Evolutionary conservation across 2,113 vertebrate genomes (phyloP).

Genomic region (Vulpes vulpes): DNA sequence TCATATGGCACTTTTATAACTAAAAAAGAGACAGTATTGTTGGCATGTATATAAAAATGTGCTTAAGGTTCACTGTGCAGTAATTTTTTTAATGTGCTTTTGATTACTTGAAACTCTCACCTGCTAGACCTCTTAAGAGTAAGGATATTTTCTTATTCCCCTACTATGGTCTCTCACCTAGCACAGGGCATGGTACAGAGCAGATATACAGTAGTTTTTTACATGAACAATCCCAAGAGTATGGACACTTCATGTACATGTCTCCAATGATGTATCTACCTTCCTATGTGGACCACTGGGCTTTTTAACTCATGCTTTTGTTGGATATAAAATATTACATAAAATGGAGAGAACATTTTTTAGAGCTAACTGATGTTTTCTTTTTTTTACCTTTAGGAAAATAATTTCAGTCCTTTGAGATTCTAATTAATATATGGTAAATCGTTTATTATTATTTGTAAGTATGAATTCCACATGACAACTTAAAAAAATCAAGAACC

Average conservation of each 20-base stretch:
- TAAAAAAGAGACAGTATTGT: background rate
- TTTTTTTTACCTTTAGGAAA: background rate
- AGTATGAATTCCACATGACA: background rate
- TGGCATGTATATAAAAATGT: background rate
- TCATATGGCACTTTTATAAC: background rate
- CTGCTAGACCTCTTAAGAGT: background rate
- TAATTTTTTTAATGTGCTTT: background rate
- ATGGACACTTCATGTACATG: fast-evolving
- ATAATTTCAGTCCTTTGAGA: background rate
- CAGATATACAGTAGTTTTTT: background rate
- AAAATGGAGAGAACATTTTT: background rate
- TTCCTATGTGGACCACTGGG: fast-evolving
- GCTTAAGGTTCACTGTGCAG: background rate
- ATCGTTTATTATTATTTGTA: background rate
- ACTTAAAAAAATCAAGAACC: background rate
- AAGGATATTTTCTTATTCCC: background rate
- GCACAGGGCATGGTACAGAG: fast-evolving
- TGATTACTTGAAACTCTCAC: background rate
- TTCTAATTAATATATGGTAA: background rate
- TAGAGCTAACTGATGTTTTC: background rate
- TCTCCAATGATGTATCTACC: background rate
- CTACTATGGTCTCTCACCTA: no score
- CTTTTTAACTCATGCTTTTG: background rate
- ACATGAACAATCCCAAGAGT: background rate
- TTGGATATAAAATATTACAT: background rate